phyloP scores from a whole-genome alignment of 2,888 invertebrate species.

The Eristalis intricaria region DNA sequence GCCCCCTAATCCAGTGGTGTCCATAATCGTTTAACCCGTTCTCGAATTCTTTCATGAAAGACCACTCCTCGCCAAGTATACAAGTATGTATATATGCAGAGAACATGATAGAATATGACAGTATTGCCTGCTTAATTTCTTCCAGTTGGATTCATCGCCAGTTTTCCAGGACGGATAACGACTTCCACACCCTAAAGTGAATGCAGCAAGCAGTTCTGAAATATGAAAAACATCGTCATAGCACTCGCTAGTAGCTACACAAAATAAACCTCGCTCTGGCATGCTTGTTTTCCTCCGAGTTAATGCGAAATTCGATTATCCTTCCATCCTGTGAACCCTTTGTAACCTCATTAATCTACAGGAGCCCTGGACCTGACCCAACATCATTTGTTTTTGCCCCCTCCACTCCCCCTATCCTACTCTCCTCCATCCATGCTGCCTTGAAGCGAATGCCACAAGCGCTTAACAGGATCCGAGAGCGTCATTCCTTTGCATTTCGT shows the following conservation, averaged over 20 bases:
- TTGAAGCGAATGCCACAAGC: slow-evolving; percentile 12
- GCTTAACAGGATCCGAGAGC: slow-evolving; percentile 6
- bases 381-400: slow-evolving; percentile 39
- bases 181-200: neutral
- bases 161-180: neutral
- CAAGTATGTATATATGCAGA: neutral
- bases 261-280: slow-evolving; percentile 4
- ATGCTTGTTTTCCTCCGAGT: neutral
- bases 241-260: neutral
- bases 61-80: neutral
- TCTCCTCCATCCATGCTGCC: neutral
- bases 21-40: neutral
- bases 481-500: slow-evolving; percentile 20
- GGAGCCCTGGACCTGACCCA: slow-evolving; percentile 50
- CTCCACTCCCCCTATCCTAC: neutral
- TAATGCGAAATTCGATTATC: slow-evolving; percentile 50
- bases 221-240: slow-evolving; percentile 11
- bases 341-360: slow-evolving; percentile 47
- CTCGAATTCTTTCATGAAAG: neutral
- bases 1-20: neutral
- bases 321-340: slow-evolving; percentile 36
- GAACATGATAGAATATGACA: neutral
- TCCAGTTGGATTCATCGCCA: neutral
- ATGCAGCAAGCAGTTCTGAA: neutral
- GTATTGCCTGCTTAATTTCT: neutral